Conservation (phyloP, 2,888 invertebrate species). For the Eledona agricola region DNA sequence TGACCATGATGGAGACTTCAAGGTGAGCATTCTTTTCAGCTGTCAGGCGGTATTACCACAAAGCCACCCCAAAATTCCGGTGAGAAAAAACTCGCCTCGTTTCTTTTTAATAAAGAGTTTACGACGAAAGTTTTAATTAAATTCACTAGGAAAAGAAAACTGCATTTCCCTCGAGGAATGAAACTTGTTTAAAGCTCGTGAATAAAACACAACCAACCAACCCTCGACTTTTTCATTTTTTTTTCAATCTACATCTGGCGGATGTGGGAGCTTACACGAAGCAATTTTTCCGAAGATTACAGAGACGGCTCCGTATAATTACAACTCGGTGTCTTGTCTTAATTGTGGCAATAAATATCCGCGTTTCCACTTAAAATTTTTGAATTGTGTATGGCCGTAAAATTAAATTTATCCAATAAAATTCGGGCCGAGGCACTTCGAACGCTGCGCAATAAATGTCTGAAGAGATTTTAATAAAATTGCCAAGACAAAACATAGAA, state of each 20-base stretch:
- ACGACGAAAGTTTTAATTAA: constrained; percentile 47
- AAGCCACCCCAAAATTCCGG: constrained; percentile 23
- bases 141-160: constrained; percentile 41
- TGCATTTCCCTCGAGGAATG: constrained; percentile 46
- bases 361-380: constrained; percentile 36
- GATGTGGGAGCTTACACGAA: too few relatives aligned
- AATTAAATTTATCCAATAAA: constrained; percentile 46
- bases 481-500: constrained; percentile 34
- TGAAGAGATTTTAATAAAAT: constrained; percentile 42
- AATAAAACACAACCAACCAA: constrained; percentile 44
- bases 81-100: constrained; percentile 31
- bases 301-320: too few relatives aligned
- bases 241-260: too few relatives aligned
- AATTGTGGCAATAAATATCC: constrained; percentile 34
- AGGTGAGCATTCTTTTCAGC: constrained; percentile 1
- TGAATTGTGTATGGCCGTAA: constrained; percentile 40
- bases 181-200: constrained; percentile 55
- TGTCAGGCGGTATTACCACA: constrained; percentile 32
- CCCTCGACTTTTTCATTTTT: too few relatives aligned
- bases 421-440: constrained; percentile 36
- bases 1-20: constrained; percentile 26
- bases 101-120: constrained; percentile 42
- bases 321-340: too few relatives aligned
- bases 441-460: constrained; percentile 41
- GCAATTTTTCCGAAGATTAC: too few relatives aligned